These are phyloP conservation scores for Crambe crambe DNA, from an alignment of 37 sponge, comb jelly and placozoan genomes.

Conservation along the genomic window DNA sequence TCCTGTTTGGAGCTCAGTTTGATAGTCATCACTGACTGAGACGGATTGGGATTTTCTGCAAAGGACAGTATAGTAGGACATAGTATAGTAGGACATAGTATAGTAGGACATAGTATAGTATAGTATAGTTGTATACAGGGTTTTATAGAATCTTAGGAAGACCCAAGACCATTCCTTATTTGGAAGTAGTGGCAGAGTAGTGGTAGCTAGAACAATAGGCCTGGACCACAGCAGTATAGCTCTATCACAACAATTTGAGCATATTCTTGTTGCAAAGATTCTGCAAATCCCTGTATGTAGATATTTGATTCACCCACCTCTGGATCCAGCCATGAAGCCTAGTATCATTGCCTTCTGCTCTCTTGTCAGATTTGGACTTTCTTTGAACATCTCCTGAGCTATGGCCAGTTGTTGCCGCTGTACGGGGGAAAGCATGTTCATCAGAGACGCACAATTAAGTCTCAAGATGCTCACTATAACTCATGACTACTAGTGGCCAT, in stretches of 20 bases:
- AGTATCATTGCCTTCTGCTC: conserved; percentile 82
- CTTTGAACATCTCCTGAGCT: conserved; percentile 90
- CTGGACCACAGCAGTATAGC: no score
- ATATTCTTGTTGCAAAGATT: neutral
- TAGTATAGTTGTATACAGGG: neutral
- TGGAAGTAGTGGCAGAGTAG: no score
- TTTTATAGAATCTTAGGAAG: neutral
- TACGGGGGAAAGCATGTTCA: neutral
- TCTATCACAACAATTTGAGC: no score
- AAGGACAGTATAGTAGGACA: neutral
- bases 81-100: neutral
- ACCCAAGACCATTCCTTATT: neutral
- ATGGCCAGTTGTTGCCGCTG: conserved; percentile 76
- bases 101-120: neutral
- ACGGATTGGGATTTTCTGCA: conserved; percentile 38
- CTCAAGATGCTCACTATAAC: no score
- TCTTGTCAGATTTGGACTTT: conserved; percentile 60
- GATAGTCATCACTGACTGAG: conserved; percentile 56
- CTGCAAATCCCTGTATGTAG: no score
- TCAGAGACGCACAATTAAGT: no score
- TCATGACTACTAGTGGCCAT: no score
- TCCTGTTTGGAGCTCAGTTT: conserved; percentile 63
- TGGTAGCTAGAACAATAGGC: no score
- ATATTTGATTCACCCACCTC: conserved; percentile 39
- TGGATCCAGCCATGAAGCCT: conserved; percentile 86